Conservation (phyloP, 2,888 invertebrate genomes). For the Tachina lurida region DNA sequence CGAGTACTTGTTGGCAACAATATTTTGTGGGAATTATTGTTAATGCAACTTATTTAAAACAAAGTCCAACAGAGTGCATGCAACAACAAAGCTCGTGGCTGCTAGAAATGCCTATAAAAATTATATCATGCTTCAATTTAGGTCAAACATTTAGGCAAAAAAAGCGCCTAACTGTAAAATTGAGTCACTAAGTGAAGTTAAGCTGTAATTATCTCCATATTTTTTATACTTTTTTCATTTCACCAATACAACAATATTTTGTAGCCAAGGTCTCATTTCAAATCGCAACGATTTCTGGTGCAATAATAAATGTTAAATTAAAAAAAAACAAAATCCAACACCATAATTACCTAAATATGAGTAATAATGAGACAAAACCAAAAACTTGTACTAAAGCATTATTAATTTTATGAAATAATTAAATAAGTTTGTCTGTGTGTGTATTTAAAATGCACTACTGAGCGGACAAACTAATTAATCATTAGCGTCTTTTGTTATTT, state of each 20-base stretch:
- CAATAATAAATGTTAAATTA: slow-evolving; percentile 27
- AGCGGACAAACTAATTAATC: slow-evolving; percentile 68
- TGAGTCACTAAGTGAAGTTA: slow-evolving; percentile 66
- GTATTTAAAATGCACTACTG: slow-evolving; percentile 50
- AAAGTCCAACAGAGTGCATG: background rate
- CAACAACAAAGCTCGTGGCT: background rate
- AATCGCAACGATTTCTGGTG: slow-evolving; percentile 36
- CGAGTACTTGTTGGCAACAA: background rate
- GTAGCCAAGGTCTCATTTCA: slow-evolving; percentile 54
- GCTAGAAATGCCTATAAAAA: slow-evolving; percentile 24
- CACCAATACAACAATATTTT: slow-evolving; percentile 8
- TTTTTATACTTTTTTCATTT: slow-evolving; percentile 14
- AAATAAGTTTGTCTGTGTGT: slow-evolving; percentile 38
- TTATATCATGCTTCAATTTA: slow-evolving; percentile 48
- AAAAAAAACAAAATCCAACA: slow-evolving; percentile 24
- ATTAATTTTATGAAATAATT: slow-evolving; percentile 42
- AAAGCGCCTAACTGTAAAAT: slow-evolving; percentile 21
- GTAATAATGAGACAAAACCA: slow-evolving; percentile 26
- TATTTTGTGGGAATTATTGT: slow-evolving; percentile 44
- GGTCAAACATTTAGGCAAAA: slow-evolving; percentile 48
- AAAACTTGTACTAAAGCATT: slow-evolving; percentile 29
- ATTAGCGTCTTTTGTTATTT: slow-evolving; percentile 39
- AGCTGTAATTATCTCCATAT: slow-evolving; percentile 54
- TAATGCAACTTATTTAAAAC: background rate
- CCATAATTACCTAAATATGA: slow-evolving; percentile 55